Evolutionary conservation across 1,140 invertebrate species (phyloP).

Genomic region (Drosophila albomicans): DNA sequence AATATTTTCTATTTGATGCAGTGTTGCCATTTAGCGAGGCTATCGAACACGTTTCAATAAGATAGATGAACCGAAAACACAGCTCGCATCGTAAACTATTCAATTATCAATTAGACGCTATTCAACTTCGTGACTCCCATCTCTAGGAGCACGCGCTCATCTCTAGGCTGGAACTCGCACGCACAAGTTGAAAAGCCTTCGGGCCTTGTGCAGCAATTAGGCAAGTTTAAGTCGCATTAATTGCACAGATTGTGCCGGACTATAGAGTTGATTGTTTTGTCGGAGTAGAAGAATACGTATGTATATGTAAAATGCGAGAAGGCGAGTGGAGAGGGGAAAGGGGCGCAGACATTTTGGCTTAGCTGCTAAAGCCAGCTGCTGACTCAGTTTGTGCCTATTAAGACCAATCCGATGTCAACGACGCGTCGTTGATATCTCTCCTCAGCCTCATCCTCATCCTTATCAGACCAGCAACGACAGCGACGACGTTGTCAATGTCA

Average conservation of each 20-base stretch:
- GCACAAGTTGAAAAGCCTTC: conserved; percentile 5
- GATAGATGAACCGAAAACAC: too few relatives aligned
- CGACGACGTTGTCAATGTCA: conserved; percentile 55
- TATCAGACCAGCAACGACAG: conserved; percentile 14
- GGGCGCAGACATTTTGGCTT: conserved; percentile 3
- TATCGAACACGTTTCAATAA: too few relatives aligned
- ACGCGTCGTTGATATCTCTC: not conserved
- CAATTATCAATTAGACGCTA: not conserved
- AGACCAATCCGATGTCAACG: conserved; percentile 14
- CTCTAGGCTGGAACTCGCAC: not conserved
- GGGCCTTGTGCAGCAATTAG: conserved; percentile 61
- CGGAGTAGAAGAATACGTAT: not conserved
- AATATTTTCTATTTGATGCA: too few relatives aligned
- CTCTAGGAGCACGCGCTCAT: not conserved
- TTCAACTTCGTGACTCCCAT: not conserved
- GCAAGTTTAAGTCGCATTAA: conserved; percentile 74
- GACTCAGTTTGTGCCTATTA: conserved; percentile 32
- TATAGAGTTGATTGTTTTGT: conserved; percentile 61
- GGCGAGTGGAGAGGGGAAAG: conserved; percentile 10
- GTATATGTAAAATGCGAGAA: too few relatives aligned
- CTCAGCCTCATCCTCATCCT: conserved; percentile 6
- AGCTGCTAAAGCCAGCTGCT: conserved; percentile 15
- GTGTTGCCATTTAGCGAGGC: too few relatives aligned
- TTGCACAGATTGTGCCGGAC: conserved; percentile 59
- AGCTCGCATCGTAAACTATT: too few relatives aligned